These are phyloP conservation scores for Mantis religiosa DNA, from an alignment of 2,888 invertebrate species.

Conservation along the genomic window DNA sequence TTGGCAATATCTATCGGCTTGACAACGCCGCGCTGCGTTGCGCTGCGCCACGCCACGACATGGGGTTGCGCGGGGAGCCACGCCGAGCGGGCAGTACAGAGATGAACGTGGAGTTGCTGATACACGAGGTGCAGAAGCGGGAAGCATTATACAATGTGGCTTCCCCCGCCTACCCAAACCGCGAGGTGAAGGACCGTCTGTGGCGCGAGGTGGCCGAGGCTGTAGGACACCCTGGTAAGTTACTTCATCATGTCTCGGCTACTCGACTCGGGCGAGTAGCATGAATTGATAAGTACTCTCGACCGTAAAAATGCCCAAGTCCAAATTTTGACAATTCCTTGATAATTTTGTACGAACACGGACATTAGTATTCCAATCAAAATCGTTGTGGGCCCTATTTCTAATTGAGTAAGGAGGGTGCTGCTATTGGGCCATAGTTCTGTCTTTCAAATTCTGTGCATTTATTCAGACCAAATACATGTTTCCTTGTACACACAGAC, in stretches of 20 bases:
- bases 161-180: not conserved
- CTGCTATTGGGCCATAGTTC: too few relatives aligned
- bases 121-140: not conserved
- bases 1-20: not conserved
- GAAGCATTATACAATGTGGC: not conserved
- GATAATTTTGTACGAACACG: too few relatives aligned
- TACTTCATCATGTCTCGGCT: not conserved
- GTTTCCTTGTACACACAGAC: too few relatives aligned
- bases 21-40: not conserved
- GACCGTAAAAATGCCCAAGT: too few relatives aligned
- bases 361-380: too few relatives aligned
- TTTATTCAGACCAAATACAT: too few relatives aligned
- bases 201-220: constrained; percentile 1
- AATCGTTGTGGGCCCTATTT: too few relatives aligned
- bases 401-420: too few relatives aligned
- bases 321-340: too few relatives aligned
- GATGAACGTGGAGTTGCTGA: not conserved
- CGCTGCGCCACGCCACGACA: not conserved
- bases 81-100: not conserved
- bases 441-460: too few relatives aligned
- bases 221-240: not conserved
- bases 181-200: not conserved
- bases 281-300: too few relatives aligned
- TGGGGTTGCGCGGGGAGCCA: not conserved
- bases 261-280: too few relatives aligned